Percentiles rank a stretch among this genome's conserved stretches.
These are phyloP conservation scores for Asbolus verrucosus DNA, from an alignment of 1,140 invertebrate genomes.

Conservation along the genomic window DNA sequence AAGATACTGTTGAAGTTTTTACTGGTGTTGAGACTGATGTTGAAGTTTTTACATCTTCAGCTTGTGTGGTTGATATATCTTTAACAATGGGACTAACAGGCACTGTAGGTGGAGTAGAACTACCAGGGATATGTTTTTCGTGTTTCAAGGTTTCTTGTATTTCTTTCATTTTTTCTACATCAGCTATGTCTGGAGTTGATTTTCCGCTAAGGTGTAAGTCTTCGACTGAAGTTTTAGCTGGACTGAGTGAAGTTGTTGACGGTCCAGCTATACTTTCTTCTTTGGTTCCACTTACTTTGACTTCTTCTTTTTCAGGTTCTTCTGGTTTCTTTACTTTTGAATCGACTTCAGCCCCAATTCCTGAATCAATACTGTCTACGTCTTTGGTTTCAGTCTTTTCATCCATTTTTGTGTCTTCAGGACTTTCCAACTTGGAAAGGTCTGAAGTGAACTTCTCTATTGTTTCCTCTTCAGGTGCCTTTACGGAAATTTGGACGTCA, in stretches of 20 bases:
- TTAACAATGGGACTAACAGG: slow-evolving; percentile 68
- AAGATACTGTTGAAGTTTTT: slow-evolving; percentile 66
- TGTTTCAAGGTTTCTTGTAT: slow-evolving; percentile 51
- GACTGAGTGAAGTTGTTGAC: slow-evolving; percentile 37
- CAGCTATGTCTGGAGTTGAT: slow-evolving; percentile 61
- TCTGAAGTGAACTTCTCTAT: background rate
- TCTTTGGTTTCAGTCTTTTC: slow-evolving; percentile 23
- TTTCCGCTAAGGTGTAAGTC: slow-evolving; percentile 56
- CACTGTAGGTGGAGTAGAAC: slow-evolving; percentile 69
- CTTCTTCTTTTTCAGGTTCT: background rate
- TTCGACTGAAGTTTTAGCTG: slow-evolving; percentile 31
- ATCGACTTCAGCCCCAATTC: slow-evolving; percentile 8
- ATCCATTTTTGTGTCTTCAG: slow-evolving; percentile 6
- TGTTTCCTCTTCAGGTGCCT: slow-evolving; percentile 12
- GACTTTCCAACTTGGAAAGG: slow-evolving; percentile 5
- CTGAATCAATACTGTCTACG: slow-evolving; percentile 33
- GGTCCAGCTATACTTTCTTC: slow-evolving; percentile 49
- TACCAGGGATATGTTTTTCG: slow-evolving; percentile 61
- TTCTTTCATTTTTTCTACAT: slow-evolving; percentile 55
- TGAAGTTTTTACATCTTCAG: slow-evolving; percentile 63
- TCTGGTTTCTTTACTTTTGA: slow-evolving; percentile 17
- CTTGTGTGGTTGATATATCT: slow-evolving; percentile 50
- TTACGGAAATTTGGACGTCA: slow-evolving; percentile 17
- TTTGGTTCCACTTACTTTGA: background rate
- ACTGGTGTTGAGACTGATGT: slow-evolving; percentile 64